Conservation (phyloP, 2,888 invertebrate species). For the Drosophila mimica region DNA sequence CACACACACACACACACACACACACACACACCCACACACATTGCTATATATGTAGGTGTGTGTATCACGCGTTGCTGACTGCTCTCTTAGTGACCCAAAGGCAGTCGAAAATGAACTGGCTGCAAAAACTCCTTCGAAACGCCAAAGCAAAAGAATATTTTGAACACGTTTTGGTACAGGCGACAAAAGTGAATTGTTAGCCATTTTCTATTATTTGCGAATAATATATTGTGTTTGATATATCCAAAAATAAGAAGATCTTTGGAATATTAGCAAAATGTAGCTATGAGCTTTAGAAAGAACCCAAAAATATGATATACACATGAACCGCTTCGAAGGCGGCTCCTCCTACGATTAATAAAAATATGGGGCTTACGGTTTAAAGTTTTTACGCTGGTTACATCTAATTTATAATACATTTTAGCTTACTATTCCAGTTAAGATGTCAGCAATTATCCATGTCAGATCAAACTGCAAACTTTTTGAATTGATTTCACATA, state of each 20-base stretch:
- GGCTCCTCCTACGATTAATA: no score
- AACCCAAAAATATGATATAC: not conserved
- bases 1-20: not conserved
- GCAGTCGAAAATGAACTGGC: conserved; percentile 4
- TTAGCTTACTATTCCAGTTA: not conserved
- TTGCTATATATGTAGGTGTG: not conserved
- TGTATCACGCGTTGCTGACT: conserved; percentile 11
- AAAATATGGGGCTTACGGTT: no score
- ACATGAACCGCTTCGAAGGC: no score
- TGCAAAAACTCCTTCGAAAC: conserved; percentile 1
- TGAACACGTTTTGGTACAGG: not conserved
- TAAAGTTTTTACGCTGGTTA: not conserved
- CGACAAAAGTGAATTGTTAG: not conserved
- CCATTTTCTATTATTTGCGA: not conserved
- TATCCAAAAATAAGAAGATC: not conserved
- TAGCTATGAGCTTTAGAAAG: not conserved
- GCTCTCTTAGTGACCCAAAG: conserved; percentile 33
- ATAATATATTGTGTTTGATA: not conserved
- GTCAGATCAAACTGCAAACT: not conserved
- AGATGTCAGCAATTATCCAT: not conserved
- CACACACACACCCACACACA: not conserved
- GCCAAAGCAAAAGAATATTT: not conserved
- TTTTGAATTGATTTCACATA: not conserved
- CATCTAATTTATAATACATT: not conserved
- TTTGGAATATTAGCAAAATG: not conserved